Evolutionary conservation across 2,113 vertebrate species (phyloP), one percentile per base, ranked within the genome.

Genomic region (Columba janthina): DNA sequence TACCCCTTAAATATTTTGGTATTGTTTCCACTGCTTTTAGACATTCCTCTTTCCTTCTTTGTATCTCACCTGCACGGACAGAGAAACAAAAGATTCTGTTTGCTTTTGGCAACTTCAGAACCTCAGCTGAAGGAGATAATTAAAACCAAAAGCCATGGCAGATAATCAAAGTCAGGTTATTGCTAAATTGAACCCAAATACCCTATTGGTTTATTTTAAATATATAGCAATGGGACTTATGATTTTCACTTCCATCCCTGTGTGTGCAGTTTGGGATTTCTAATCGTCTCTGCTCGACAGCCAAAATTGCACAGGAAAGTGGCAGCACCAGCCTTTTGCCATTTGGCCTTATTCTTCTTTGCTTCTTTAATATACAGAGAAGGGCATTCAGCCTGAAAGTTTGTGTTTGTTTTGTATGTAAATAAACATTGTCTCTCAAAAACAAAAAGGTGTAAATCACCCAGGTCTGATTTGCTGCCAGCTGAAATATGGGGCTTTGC

Each of bases 311-410:
- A 19, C 71, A 83, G 72, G 79, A 46, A 56, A 20, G 56, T 5
- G 20, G 38, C 34, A 65, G 26, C 74, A 51, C 22, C 54, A 22
- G 1, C 0, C 6, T 51, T 60, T 57, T 12, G 29, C 40, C 36
- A 16, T 19, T 28, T 1, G 0, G 15, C 14, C 29, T 76, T 3
- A 0, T 4, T 70, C 21, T 12, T 73, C 28, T 75, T 58, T 61
- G 4, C 46, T 26, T 76, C 74, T 34, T 74, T 11, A 21, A 24
- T 3, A 6, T 18, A 29, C 1, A 0, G 44, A 58, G 56, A 76
- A 91, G 71, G 16, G 19, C 79, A 56, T 40, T 84, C 79, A 84
- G 48, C 75, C 32, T 34, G 38, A 64, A 95, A 71, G 25, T 53
- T 38, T 22, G 15, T 60, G 42, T 5, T 90, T 44, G 54, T 61